phyloP scores from a whole-genome alignment of 2,113 vertebrate species.

The Girardinichthys multiradiatus region DNA sequence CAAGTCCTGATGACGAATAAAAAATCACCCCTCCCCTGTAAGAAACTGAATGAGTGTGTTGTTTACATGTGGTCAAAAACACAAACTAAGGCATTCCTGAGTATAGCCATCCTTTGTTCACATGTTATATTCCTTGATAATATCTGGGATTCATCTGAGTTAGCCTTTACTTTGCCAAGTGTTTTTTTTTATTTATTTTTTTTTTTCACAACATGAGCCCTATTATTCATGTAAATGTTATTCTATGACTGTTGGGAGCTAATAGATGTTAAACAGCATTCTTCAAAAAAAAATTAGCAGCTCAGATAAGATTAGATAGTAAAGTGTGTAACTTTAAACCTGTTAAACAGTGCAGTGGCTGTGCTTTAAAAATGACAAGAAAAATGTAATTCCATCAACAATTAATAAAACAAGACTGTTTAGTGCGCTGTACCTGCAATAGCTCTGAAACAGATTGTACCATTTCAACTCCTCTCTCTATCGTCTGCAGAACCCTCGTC shows the following conservation, averaged over 20 bases:
- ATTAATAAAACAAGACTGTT: too few species aligned
- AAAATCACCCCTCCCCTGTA: constrained; percentile 65
- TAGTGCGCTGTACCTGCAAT: too few species aligned
- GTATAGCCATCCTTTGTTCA: too few species aligned
- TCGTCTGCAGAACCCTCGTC: too few species aligned
- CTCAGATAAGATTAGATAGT: not conserved
- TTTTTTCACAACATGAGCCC: too few species aligned
- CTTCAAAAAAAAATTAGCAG: not conserved
- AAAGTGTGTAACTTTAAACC: not conserved
- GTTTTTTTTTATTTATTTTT: too few species aligned
- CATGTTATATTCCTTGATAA: too few species aligned
- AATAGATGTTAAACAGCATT: not conserved
- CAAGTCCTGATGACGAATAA: constrained; percentile 79
- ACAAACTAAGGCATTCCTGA: not conserved
- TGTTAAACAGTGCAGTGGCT: not conserved
- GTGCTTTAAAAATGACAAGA: not conserved
- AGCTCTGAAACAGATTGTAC: too few species aligned
- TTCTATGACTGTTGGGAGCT: not conserved
- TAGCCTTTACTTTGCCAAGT: not conserved
- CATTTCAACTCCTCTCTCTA: too few species aligned
- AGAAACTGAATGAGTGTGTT: constrained; percentile 60
- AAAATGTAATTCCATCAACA: not conserved
- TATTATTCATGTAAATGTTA: not conserved
- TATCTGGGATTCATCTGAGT: not conserved
- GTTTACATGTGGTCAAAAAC: constrained; percentile 29